Conservation (phyloP, 2,113 vertebrate species). For the Cyanocitta stelleri region DNA sequence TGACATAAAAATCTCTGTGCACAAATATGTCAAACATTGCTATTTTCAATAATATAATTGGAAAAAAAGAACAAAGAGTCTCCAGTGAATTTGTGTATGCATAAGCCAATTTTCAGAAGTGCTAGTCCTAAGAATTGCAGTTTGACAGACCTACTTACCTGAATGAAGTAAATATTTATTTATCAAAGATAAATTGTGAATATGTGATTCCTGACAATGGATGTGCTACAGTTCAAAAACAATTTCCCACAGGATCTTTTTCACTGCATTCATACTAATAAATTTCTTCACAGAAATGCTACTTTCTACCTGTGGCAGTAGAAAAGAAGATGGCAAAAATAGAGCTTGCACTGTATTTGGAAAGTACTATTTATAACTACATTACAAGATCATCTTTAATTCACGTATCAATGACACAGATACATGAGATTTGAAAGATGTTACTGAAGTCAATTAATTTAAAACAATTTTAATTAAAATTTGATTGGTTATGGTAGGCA, state of each 20-base stretch:
- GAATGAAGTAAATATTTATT: constrained; percentile 39
- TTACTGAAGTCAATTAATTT: constrained; percentile 22
- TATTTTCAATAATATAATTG: constrained; percentile 15
- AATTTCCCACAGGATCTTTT: neutral
- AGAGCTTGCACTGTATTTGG: neutral
- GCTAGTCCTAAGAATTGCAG: neutral
- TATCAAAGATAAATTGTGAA: constrained; percentile 30
- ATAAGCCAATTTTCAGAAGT: neutral
- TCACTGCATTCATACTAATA: neutral
- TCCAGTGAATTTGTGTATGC: neutral
- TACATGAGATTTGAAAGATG: neutral
- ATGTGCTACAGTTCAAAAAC: neutral
- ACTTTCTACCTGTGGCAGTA: neutral
- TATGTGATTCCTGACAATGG: neutral
- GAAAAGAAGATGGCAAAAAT: neutral
- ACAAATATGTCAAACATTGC: neutral
- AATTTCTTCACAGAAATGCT: neutral
- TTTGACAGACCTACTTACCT: neutral
- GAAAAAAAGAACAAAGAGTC: neutral
- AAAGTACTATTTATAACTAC: neutral
- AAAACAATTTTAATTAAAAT: constrained; percentile 31
- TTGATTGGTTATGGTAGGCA: neutral
- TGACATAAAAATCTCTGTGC: neutral
- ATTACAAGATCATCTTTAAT: neutral
- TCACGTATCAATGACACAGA: neutral